A percentile compares a stretch with the other conserved stretches of the same genome.
phyloP scores from a whole-genome alignment of 2,888 invertebrate genomes.

The Lasius platythorax region DNA sequence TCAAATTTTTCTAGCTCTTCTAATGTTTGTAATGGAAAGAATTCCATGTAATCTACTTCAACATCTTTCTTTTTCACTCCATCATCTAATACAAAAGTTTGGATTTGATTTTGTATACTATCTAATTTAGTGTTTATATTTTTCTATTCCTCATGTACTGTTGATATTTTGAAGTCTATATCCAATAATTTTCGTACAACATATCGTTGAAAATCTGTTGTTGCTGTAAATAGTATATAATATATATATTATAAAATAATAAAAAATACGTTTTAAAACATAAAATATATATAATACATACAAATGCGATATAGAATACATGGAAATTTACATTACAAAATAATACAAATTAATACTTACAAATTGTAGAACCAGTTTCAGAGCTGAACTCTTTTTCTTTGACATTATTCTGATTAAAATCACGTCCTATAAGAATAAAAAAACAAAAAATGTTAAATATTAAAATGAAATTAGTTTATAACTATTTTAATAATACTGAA shows the following conservation, averaged over 20 bases:
- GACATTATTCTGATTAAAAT: not conserved
- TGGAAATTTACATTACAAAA: not conserved
- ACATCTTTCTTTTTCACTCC: not conserved
- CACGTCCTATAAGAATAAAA: not conserved
- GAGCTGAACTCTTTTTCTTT: not conserved
- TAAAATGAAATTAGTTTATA: no score
- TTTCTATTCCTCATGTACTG: not conserved
- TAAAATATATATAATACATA: not conserved
- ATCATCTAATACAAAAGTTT: not conserved
- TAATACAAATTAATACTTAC: not conserved
- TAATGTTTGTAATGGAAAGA: not conserved
- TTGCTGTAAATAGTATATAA: not conserved
- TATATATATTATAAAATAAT: not conserved
- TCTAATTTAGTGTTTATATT: not conserved
- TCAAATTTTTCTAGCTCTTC: not conserved
- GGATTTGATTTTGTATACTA: not conserved
- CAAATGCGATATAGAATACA: not conserved
- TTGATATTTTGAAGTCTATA: not conserved
- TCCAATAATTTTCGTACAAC: not conserved
- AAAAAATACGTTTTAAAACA: not conserved
- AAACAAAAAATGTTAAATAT: no score
- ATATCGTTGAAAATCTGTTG: not conserved
- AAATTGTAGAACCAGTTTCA: not conserved
- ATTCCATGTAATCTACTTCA: not conserved
- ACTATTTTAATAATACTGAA: no score